Conservation (phyloP, 1,140 invertebrate genomes). For the Druon quercuslanigerum region DNA sequence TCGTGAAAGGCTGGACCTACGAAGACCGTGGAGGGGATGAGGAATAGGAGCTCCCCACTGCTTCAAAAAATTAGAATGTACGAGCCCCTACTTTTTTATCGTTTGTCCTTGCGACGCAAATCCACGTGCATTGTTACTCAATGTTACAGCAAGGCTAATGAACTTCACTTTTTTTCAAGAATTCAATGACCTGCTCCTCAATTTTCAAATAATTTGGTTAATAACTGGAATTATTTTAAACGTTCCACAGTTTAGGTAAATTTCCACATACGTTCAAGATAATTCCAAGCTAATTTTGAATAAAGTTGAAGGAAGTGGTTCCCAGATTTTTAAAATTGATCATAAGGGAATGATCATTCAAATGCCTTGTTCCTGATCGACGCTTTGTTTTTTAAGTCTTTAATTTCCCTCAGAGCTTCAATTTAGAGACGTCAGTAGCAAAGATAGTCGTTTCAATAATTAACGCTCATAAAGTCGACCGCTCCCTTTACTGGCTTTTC, state of each 20-base stretch:
- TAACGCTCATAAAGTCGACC: neutral
- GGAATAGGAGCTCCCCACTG: slow-evolving; percentile 34
- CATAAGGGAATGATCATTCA: too few species aligned
- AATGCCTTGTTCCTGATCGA: neutral
- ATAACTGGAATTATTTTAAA: too few species aligned
- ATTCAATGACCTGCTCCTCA: too few species aligned
- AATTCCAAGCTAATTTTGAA: too few species aligned
- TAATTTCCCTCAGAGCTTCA: neutral
- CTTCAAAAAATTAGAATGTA: slow-evolving; percentile 30
- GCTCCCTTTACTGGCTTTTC: neutral
- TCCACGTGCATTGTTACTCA: slow-evolving; percentile 26
- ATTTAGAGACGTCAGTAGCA: neutral
- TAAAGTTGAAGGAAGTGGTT: too few species aligned
- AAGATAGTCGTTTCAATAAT: slow-evolving; percentile 7
- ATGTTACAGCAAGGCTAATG: slow-evolving; percentile 21
- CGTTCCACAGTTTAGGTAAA: too few species aligned
- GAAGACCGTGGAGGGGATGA: neutral
- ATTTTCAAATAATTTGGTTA: too few species aligned
- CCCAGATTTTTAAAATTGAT: too few species aligned
- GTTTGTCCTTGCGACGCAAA: slow-evolving; percentile 13
- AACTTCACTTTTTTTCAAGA: neutral
- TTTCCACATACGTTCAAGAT: too few species aligned
- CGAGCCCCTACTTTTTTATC: slow-evolving; percentile 15
- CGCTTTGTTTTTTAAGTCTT: slow-evolving; percentile 4
- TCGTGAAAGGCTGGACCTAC: slow-evolving; percentile 7